Evolutionary conservation across 2,888 invertebrate species (phyloP).

Genomic region (Scrobipalpa costella): DNA sequence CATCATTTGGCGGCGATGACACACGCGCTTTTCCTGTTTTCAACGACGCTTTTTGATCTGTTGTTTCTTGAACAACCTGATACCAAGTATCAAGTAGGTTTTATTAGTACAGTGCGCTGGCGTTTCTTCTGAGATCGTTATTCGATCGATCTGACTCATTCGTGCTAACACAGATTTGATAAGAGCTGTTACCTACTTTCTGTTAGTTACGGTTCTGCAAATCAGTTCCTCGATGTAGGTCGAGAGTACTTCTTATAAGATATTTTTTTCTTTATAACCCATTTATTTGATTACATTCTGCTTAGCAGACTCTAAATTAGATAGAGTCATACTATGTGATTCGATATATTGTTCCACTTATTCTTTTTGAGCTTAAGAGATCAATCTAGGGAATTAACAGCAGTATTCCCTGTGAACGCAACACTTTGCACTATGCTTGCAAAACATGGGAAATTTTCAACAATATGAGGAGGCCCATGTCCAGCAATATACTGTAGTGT

Average conservation of each 20-base stretch:
- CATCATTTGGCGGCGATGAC: constrained; percentile 45
- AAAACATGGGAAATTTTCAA: no score
- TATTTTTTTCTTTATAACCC: background rate
- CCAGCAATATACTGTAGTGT: background rate
- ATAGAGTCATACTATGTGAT: no score
- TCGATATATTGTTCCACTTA: no score
- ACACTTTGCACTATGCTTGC: no score
- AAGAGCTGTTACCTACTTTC: constrained; percentile 35
- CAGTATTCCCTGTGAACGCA: no score
- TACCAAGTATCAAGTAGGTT: constrained; percentile 29
- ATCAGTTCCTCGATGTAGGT: constrained; percentile 18
- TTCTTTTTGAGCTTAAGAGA: no score
- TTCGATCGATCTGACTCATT: constrained; percentile 34
- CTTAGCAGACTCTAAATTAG: background rate
- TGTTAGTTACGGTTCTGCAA: constrained; percentile 30
- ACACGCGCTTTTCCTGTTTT: constrained; percentile 25
- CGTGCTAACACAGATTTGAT: constrained; percentile 32
- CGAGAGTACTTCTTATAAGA: background rate
- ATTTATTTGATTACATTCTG: background rate
- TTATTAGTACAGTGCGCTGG: constrained; percentile 14
- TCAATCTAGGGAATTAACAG: no score
- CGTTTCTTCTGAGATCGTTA: constrained; percentile 8
- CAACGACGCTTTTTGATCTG: background rate
- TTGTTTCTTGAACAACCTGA: constrained; percentile 27
- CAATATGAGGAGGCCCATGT: no score